Conservation (phyloP, 2,888 invertebrate species). For the Drosophila neoperkinsi region DNA sequence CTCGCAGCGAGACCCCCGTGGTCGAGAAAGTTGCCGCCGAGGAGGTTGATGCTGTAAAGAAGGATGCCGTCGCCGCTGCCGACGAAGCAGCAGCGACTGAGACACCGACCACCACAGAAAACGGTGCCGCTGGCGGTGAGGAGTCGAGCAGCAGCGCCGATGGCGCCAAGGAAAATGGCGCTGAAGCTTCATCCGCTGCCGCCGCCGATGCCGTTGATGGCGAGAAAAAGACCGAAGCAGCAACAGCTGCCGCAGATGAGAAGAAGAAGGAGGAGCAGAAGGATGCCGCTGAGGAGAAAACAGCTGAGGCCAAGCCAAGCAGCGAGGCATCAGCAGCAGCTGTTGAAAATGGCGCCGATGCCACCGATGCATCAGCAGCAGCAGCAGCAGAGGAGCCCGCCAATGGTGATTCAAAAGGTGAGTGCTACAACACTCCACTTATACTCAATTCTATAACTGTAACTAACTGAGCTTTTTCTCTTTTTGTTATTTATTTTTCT, state of each 20-base stretch:
- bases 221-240: slow-evolving; percentile 54
- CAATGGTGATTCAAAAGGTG: slow-evolving; percentile 85
- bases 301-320: slow-evolving; percentile 72
- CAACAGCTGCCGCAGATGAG: slow-evolving; percentile 56
- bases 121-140: slow-evolving; percentile 71
- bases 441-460: not conserved
- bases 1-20: slow-evolving; percentile 82
- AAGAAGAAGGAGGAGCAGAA: slow-evolving; percentile 52
- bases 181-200: slow-evolving; percentile 61
- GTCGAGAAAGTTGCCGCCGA: slow-evolving; percentile 84
- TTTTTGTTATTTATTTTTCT: not conserved
- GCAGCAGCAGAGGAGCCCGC: slow-evolving; percentile 44
- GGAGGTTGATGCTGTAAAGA: slow-evolving; percentile 83
- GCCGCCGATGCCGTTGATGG: slow-evolving; percentile 53
- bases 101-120: slow-evolving; percentile 79
- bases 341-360: slow-evolving; percentile 80
- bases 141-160: slow-evolving; percentile 67
- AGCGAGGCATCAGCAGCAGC: slow-evolving; percentile 68
- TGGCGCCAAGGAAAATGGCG: slow-evolving; percentile 80
- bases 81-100: slow-evolving; percentile 68
- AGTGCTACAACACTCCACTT: slow-evolving; percentile 9
- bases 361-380: slow-evolving; percentile 64
- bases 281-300: slow-evolving; percentile 59
- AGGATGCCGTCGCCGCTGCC: slow-evolving; percentile 67
- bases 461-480: slow-evolving; percentile 21